Evolutionary conservation across 2,113 vertebrate genomes (phyloP), one percentile per base, ranked within the genome.

Genomic region (Pterocles orientalis): DNA sequence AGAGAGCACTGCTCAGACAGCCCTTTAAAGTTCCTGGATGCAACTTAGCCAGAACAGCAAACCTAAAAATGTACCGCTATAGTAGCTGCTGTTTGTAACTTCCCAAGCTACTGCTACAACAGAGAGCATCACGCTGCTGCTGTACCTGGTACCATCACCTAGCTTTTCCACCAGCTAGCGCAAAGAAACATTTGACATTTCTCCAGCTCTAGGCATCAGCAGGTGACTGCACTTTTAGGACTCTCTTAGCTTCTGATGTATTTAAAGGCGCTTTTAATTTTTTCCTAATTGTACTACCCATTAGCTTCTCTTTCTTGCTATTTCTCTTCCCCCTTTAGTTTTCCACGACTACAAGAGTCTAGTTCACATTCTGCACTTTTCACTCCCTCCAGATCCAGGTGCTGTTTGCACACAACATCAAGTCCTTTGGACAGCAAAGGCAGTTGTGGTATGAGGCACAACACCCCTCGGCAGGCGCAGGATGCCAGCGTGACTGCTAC

Each of bases 61-160:
- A 62, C 36, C 79, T 68, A 31, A 66, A 88, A 57, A 69, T 2
- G 2, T 47, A 75, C n/a, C 87, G 61, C 26, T 54, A 7, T 28
- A 72, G 50, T 65, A 91, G 75, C n/a, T 82, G 80, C 77, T 94
- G 57, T 56, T 83, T 41, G 34, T 86, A 39, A 85, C 53, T 88
- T 85, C 88, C 66, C 48, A 68, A 76, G 61, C 43, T 64, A 71
- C 18, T 34, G 48, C 62, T 95, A 58, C 51, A 82, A 48, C 12
- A 79, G 65, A 64, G 11, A 58, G 21, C 51, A 54, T 12, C 23
- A 84, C 1, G 2, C 18, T 50, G 29, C 53, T 78, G 54, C 45
- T 77, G 54, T 51, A 94, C 64, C 54, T 64, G 23, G 79, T 65
- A 87, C 14, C 18, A 75, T 28, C 56, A 70, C 31, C 31, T 3